Conservation (phyloP, 2,113 vertebrate genomes). For the Clarias macrocephalus region DNA sequence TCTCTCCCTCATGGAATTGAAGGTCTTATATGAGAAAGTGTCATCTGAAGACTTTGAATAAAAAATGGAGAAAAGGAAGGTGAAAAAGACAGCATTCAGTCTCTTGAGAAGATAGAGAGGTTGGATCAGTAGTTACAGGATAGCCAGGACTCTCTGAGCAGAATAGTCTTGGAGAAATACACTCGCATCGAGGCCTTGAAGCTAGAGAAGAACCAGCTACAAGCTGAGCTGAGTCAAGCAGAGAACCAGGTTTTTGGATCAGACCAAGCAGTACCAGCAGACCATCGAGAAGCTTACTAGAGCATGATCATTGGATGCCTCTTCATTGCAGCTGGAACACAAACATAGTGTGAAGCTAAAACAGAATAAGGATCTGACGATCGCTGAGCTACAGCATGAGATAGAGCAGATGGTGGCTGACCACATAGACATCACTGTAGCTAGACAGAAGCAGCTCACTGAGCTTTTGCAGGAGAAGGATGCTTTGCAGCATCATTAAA, state of each 20-base stretch:
- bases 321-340: constrained; percentile 79
- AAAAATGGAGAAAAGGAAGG: no score
- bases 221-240: constrained; percentile 73
- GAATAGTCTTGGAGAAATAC: no score
- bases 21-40: no score
- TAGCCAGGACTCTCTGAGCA: no score
- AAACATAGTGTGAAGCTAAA: constrained; percentile 77
- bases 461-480: constrained; percentile 90
- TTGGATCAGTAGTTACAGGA: no score
- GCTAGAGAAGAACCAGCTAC: constrained; percentile 81
- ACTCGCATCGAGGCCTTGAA: constrained; percentile 81
- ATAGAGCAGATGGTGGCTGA: constrained; percentile 78
- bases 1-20: no score
- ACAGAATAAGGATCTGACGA: constrained; percentile 84
- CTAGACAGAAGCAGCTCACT: constrained; percentile 86
- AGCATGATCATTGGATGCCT: constrained; percentile 73
- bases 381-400: constrained; percentile 77
- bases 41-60: no score
- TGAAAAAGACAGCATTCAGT: no score
- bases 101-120: no score
- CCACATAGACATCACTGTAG: constrained; percentile 81
- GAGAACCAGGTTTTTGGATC: constrained; percentile 76
- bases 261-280: constrained; percentile 77
- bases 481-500: constrained; percentile 78
- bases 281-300: constrained; percentile 80